Conservation (phyloP, 2,888 invertebrate species). For the Stegophylla sp. region DNA sequence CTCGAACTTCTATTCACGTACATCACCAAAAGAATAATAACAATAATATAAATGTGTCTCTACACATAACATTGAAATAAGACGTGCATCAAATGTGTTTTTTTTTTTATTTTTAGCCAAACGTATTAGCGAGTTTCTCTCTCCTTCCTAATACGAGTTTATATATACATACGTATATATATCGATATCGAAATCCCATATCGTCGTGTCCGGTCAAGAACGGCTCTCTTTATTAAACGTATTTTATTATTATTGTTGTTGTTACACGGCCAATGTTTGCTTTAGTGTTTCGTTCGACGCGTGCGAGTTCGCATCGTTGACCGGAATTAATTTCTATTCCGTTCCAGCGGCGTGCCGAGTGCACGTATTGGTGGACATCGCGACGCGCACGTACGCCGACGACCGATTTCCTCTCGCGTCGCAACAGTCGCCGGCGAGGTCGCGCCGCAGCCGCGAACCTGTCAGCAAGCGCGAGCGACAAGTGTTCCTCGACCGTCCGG, state of each 20-base stretch:
- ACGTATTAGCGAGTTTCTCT: background rate
- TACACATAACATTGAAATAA: background rate
- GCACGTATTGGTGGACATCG: background rate
- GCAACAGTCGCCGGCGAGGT: background rate
- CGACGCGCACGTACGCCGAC: background rate
- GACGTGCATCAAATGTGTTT: background rate
- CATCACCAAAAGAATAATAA: too few relatives aligned
- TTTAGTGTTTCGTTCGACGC: background rate
- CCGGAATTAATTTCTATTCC: background rate
- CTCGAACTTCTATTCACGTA: background rate
- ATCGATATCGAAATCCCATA: too few relatives aligned
- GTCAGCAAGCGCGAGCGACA: background rate
- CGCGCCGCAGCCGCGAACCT: background rate
- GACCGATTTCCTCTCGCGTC: background rate
- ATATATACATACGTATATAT: too few relatives aligned
- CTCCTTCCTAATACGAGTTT: background rate
- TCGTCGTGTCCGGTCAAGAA: background rate
- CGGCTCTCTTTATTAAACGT: background rate
- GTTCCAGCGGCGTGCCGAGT: background rate
- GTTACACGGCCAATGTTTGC: background rate
- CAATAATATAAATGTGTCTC: background rate
- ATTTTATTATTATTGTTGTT: background rate
- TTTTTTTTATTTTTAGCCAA: too few relatives aligned
- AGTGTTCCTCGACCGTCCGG: background rate
- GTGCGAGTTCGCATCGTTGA: background rate